Conservation (phyloP, 2,888 invertebrate genomes). For the Gerris lacustris region DNA sequence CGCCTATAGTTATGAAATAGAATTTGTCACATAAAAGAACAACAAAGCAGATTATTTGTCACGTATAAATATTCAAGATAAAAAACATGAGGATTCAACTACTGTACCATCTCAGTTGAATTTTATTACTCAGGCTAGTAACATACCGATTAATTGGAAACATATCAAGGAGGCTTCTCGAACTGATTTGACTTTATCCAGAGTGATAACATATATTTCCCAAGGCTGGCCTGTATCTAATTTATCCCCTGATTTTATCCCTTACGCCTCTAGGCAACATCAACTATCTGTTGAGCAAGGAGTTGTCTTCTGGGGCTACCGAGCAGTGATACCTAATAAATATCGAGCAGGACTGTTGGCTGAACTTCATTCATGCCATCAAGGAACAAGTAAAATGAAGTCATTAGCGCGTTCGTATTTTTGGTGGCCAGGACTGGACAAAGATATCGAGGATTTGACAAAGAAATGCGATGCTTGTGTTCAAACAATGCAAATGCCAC, state of each 20-base stretch:
- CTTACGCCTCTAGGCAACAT: constrained; percentile 14
- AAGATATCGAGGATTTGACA: constrained; percentile 27
- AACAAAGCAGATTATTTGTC: too few relatives aligned
- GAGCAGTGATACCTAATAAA: constrained; percentile 31
- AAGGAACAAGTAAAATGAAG: constrained; percentile 31
- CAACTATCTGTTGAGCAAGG: constrained; percentile 17
- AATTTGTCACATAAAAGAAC: constrained; percentile 23
- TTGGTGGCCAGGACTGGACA: constrained; percentile 30
- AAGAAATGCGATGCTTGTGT: constrained; percentile 29
- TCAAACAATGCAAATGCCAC: constrained; percentile 19
- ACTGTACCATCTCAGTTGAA: too few relatives aligned
- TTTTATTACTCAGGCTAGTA: too few relatives aligned
- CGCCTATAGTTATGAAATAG: constrained; percentile 26
- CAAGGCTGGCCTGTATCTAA: constrained; percentile 18
- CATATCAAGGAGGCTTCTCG: constrained; percentile 14
- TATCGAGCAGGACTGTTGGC: too few relatives aligned
- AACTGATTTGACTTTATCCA: constrained; percentile 12
- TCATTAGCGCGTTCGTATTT: constrained; percentile 27
- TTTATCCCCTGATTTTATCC: constrained; percentile 10
- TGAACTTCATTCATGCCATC: constrained; percentile 30
- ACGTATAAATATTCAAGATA: too few relatives aligned
- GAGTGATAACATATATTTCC: constrained; percentile 14
- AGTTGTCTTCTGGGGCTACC: constrained; percentile 27
- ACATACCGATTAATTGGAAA: constrained; percentile 14
- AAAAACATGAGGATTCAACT: too few relatives aligned